Percentiles rank a stretch among this genome's conserved stretches.
Evolutionary conservation across 2,888 invertebrate species (phyloP).

Genomic region (Amphipoea oculea): DNA sequence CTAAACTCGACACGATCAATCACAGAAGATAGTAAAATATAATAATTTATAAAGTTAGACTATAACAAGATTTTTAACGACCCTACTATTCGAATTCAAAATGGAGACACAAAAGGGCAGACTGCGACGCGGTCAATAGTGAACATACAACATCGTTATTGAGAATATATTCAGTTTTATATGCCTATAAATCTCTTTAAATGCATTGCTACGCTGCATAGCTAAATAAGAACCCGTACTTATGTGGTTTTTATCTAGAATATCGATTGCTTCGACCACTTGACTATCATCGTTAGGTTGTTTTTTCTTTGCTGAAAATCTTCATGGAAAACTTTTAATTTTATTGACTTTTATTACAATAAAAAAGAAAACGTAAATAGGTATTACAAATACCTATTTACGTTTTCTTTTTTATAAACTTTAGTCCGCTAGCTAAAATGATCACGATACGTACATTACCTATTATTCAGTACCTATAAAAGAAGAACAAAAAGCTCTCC

Average conservation of each 20-base stretch:
- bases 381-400: background rate
- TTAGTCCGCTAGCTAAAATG: background rate
- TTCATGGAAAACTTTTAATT: background rate
- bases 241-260: slow-evolving; percentile 3
- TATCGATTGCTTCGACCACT: background rate
- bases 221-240: slow-evolving; percentile 35
- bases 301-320: slow-evolving; percentile 5
- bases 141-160: slow-evolving; percentile 57
- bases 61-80: slow-evolving; percentile 57
- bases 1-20: slow-evolving; percentile 38
- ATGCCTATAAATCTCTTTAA: slow-evolving; percentile 57
- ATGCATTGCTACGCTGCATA: slow-evolving; percentile 43
- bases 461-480: slow-evolving; percentile 25
- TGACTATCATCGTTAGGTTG: background rate
- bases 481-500: slow-evolving; percentile 28
- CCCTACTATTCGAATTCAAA: slow-evolving; percentile 36
- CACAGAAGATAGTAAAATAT: slow-evolving; percentile 38
- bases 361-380: too few species aligned
- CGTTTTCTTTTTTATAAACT: background rate
- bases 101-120: slow-evolving; percentile 54
- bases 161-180: slow-evolving; percentile 63
- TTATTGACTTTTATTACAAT: slow-evolving; percentile 1
- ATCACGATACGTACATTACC: background rate
- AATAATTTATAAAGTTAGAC: slow-evolving; percentile 50
- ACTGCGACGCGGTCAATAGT: slow-evolving; percentile 41